Conservation (phyloP, 2,888 invertebrate species). For the Brachyptera risi region DNA sequence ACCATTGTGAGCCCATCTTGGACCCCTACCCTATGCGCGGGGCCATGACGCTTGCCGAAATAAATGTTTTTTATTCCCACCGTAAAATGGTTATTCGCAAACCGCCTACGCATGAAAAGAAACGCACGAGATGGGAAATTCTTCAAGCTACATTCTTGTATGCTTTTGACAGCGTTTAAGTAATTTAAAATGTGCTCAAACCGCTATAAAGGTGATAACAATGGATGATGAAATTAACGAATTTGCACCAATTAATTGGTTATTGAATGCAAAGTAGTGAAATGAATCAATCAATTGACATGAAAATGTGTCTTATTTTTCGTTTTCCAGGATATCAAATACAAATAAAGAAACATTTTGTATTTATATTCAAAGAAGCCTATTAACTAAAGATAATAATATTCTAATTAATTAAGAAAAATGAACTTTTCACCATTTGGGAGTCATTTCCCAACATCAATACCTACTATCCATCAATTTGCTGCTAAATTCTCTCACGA, state of each 20-base stretch:
- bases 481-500: slow-evolving; percentile 63
- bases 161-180: neutral
- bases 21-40: slow-evolving; percentile 33
- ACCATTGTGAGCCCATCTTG: slow-evolving; percentile 34
- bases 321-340: too few species aligned
- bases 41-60: slow-evolving; percentile 33
- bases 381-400: too few species aligned
- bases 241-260: too few species aligned
- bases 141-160: neutral
- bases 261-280: too few species aligned
- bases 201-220: neutral
- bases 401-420: too few species aligned
- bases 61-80: slow-evolving; percentile 20
- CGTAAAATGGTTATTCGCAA: neutral
- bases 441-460: slow-evolving; percentile 70
- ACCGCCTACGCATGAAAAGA: neutral
- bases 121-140: slow-evolving; percentile 6
- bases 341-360: too few species aligned
- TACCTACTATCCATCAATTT: slow-evolving; percentile 80
- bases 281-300: too few species aligned
- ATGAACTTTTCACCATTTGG: slow-evolving; percentile 89
- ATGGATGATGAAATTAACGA: neutral
- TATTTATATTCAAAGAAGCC: too few species aligned
- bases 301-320: too few species aligned
- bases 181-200: neutral